Evolutionary conservation across 1,140 invertebrate species (phyloP), one percentile per base, ranked within the genome.

Genomic region (Aphaenogaster rudis): DNA sequence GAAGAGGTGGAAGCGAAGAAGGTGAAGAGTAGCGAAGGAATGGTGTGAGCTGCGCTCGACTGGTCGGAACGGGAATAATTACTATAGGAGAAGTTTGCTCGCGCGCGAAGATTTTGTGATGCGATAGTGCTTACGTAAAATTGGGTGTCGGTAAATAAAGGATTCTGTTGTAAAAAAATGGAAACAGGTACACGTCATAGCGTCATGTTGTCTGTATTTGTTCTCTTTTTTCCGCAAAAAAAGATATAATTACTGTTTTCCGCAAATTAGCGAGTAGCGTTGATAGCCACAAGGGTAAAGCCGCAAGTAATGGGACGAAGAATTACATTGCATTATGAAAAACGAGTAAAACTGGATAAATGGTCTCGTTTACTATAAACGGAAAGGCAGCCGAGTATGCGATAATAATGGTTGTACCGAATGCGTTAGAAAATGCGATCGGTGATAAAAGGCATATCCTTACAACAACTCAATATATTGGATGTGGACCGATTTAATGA

Each of bases 381-480:
- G 39, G 3, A 81, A 57, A 57, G 21, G 15, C 9, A 71, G 36
- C 67, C 15, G 17, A 36, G 39, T 59, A 17, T 45, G 66, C 15
- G 36, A 71, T 81, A 81, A 81, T 81, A 81, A 81, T 42, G 39
- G 21, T 36, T 69, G 42, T 52, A 36, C 54, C 13, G 77, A 79
- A 80, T 76, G 89, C 72, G 77, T 89, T 89, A 82, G 86, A 86
- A 90, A 84, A 84, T 67, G 63, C 67, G 61, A 86, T 87, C 67
- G 72, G 88, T 88, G 88, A 88, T 86, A 86, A 90, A 80, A 88
- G 86, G 77, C 88, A 93, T 92, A 93, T 93, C 90, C 90, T 91
- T 91, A 92, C 91, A 93, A 93, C 91, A 89, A 91, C 90, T 94
- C 92, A 93, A 93, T 92, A 79, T 88, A 88, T 86, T 91, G 92